Evolutionary conservation across 2,888 invertebrate genomes (phyloP).

Genomic region (Saturnia pavonia): DNA sequence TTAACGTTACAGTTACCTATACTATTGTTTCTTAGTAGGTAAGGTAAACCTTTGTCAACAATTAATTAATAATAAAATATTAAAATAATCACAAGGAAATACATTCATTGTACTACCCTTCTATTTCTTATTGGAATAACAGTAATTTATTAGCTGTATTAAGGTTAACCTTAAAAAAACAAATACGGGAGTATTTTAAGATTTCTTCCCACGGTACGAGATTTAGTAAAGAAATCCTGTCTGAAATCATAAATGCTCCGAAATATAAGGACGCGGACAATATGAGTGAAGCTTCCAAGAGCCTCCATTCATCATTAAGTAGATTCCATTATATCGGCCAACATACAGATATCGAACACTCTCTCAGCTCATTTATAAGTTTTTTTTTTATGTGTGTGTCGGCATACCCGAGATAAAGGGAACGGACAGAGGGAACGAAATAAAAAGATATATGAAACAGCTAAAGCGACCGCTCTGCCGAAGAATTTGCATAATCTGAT

Average conservation of each 20-base stretch:
- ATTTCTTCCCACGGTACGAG: slow-evolving; percentile 55
- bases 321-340: slow-evolving; percentile 65
- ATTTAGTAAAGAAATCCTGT: slow-evolving; percentile 41
- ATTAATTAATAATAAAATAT: background rate
- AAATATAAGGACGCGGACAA: slow-evolving; percentile 55
- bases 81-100: background rate
- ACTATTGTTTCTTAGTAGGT: background rate
- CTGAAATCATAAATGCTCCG: slow-evolving; percentile 47
- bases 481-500: slow-evolving; percentile 81
- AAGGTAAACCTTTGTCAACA: background rate
- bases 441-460: slow-evolving; percentile 73
- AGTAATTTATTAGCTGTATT: background rate
- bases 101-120: background rate
- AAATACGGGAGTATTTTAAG: background rate
- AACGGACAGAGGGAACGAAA: slow-evolving; percentile 62
- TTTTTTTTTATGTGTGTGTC: slow-evolving; percentile 72
- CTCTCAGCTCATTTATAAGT: slow-evolving; percentile 75
- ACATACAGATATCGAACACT: slow-evolving; percentile 73
- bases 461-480: slow-evolving; percentile 76
- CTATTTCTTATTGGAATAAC: background rate
- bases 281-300: slow-evolving; percentile 56
- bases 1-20: slow-evolving; percentile 1
- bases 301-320: slow-evolving; percentile 71
- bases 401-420: slow-evolving; percentile 76
- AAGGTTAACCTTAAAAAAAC: background rate